Conservation (phyloP, 1,140 invertebrate genomes). For the Drosophila sp. region DNA sequence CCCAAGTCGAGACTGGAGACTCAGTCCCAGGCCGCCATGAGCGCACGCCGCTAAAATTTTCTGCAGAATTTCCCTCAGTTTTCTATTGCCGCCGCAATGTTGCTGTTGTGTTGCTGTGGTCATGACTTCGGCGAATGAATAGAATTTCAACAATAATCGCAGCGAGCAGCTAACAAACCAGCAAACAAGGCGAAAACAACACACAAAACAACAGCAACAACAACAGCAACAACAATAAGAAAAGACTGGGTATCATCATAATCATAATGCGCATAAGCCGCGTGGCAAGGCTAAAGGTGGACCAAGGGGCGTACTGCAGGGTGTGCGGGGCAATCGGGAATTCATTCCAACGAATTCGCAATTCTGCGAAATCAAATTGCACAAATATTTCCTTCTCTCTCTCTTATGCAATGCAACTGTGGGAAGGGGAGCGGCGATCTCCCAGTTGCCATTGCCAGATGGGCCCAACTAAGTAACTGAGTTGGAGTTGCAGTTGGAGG, state of each 20-base stretch:
- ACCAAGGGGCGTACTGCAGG: slow-evolving; percentile 1
- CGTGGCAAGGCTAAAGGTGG: slow-evolving; percentile 27
- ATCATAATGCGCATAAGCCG: slow-evolving; percentile 82
- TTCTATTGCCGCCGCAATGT: slow-evolving; percentile 40
- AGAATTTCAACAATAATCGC: slow-evolving; percentile 81
- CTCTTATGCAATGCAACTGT: slow-evolving; percentile 68
- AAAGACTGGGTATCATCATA: slow-evolving; percentile 70
- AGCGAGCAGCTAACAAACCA: slow-evolving; percentile 77
- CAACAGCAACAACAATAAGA: slow-evolving; percentile 30
- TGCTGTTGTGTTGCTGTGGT: slow-evolving; percentile 38
- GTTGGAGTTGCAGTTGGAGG: slow-evolving; percentile 33
- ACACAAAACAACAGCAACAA: slow-evolving; percentile 49
- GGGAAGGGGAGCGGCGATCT: slow-evolving; percentile 46
- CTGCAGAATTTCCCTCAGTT: slow-evolving; percentile 73
- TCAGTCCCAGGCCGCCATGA: not conserved
- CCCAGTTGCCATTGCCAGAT: slow-evolving; percentile 62
- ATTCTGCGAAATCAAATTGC: slow-evolving; percentile 84
- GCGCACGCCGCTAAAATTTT: slow-evolving; percentile 67
- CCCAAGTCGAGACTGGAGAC: slow-evolving; percentile 22
- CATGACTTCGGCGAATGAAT: slow-evolving; percentile 76
- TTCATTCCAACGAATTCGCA: slow-evolving; percentile 83
- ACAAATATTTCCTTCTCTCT: slow-evolving; percentile 77
- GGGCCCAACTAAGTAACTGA: slow-evolving; percentile 74
- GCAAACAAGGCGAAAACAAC: slow-evolving; percentile 82
- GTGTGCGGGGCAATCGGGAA: slow-evolving; percentile 44